A percentile compares a stretch with the other conserved stretches of the same genome.
Conservation (phyloP, 2,888 invertebrate species). For the Dasypolia templi region DNA sequence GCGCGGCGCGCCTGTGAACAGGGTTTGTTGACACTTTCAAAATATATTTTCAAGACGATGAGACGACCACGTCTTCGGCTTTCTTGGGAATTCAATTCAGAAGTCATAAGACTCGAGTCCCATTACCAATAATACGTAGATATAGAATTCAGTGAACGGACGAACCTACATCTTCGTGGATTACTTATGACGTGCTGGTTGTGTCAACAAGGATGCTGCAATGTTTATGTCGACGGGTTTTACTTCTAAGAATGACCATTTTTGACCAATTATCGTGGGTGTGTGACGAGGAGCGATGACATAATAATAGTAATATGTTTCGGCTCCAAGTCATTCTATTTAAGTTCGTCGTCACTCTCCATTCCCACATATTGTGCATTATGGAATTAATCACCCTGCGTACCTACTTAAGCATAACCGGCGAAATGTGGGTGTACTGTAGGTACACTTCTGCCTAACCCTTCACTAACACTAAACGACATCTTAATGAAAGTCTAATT, state of each 20-base stretch:
- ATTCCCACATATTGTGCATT: neutral
- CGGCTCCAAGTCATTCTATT: neutral
- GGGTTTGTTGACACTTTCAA: neutral
- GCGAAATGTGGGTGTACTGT: too few relatives aligned
- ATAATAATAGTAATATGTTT: neutral
- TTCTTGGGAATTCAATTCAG: neutral
- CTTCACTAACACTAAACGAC: neutral
- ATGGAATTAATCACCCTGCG: neutral
- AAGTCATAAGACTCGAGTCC: neutral
- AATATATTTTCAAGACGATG: too few relatives aligned
- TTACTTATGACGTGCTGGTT: neutral
- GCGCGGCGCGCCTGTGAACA: too few relatives aligned
- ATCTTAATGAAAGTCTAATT: neutral
- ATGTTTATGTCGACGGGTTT: conserved; percentile 4
- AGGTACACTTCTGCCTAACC: too few relatives aligned
- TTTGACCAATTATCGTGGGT: conserved; percentile 33
- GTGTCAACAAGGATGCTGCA: conserved; percentile 11
- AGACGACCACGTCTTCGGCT: neutral
- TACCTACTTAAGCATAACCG: too few relatives aligned
- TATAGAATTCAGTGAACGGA: neutral
- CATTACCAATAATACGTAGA: neutral
- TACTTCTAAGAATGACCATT: conserved; percentile 1
- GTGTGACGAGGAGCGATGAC: conserved; percentile 6
- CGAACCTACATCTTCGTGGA: neutral
- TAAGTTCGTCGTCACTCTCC: neutral